Evolutionary conservation across 2,888 invertebrate species (phyloP), one percentile per base, ranked within the genome.

Genomic region (Tipula helvola): DNA sequence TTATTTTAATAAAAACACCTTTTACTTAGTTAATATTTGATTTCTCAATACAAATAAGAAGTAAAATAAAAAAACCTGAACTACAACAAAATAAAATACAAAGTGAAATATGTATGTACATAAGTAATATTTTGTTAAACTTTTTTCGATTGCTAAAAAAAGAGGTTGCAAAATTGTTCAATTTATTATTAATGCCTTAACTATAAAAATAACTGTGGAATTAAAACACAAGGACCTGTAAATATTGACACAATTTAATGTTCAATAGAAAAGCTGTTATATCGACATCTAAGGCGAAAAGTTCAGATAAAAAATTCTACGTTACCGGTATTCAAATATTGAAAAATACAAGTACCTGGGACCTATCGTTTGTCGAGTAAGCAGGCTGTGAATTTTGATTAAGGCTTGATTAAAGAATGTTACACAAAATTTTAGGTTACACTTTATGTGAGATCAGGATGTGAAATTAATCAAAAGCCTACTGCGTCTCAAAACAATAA

Each of bases 1-100:
- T 28, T 71, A 57, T 12, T 44, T 12, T 12, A 44, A n/a, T 52
- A 52, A 52, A 71, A 71, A 71, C 71, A 71, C 71, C 71, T 71
- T 71, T 71, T 71, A 71, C 71, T 71, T 71, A 71, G 71, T 71
- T 71, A 71, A 71, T 71, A 71, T 71, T 71, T 71, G 71, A 71
- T 71, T 71, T 71, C 71, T 71, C 71, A 71, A 71, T 71, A 71
- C 28, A 71, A 71, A 71, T 71, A 71, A 52, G 52, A 52, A 52
- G n/a, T 52, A 52, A 52, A 5, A 52, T n/a, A 52, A 52, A n/a
- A 16, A 57, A 71, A 71, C 71, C 71, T 71, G 71, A 71, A 71
- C 71, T 71, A 71, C 71, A 71, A 71, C 71, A 71, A 71, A 71
- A 71, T 28, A 28, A 71, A 28, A 71, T 71, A 71, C 71, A 71